These are phyloP conservation scores for Lithophane socia DNA, from an alignment of 2,888 invertebrate species.

Conservation along the genomic window DNA sequence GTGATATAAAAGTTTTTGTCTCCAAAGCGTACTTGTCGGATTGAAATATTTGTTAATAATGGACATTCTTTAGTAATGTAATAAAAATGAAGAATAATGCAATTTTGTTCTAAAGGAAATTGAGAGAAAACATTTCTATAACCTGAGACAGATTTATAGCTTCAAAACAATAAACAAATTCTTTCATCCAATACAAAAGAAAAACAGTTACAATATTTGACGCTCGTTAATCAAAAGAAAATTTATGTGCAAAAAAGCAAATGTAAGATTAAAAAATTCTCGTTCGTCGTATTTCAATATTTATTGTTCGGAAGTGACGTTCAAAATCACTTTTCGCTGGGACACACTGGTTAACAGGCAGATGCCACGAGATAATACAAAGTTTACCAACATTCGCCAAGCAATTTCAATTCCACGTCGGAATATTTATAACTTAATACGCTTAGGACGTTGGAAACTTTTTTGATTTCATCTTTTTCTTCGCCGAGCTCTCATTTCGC, in stretches of 20 bases:
- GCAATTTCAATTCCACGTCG: conserved; percentile 71
- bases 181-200: conserved; percentile 33
- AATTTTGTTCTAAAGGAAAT: conserved; percentile 7
- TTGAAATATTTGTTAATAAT: not conserved
- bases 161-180: conserved; percentile 56
- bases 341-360: conserved; percentile 56
- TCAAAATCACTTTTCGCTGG: conserved; percentile 56
- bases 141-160: conserved; percentile 44
- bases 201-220: conserved; percentile 44
- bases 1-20: not conserved
- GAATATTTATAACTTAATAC: conserved; percentile 70
- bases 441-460: conserved; percentile 68
- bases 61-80: not conserved
- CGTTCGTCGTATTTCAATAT: conserved; percentile 39
- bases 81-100: not conserved
- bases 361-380: conserved; percentile 68
- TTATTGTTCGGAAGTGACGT: conserved; percentile 57
- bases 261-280: conserved; percentile 44
- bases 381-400: conserved; percentile 68
- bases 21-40: not conserved
- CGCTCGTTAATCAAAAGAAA: conserved; percentile 49
- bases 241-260: conserved; percentile 47
- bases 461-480: conserved; percentile 71
- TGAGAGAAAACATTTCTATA: conserved; percentile 5
- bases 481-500: conserved; percentile 59